Evolutionary conservation across 2,888 invertebrate species (phyloP).

Genomic region (Phania funesta): DNA sequence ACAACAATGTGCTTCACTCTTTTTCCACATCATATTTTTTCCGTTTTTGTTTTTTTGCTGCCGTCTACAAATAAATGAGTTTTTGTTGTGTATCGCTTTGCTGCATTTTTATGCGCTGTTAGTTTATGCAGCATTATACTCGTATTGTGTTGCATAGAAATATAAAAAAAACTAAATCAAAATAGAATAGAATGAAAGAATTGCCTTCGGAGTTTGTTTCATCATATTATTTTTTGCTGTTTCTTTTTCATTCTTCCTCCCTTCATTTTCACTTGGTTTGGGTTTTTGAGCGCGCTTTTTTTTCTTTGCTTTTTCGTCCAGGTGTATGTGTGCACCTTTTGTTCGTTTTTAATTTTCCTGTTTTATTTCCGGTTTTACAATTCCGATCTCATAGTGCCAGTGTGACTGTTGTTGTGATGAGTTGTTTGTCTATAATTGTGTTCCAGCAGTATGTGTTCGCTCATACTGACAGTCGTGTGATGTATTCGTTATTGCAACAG

Average conservation of each 20-base stretch:
- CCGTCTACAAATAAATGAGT: slow-evolving; percentile 20
- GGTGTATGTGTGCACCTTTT: slow-evolving; percentile 77
- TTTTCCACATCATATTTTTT: slow-evolving; percentile 11
- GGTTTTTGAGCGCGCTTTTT: not conserved
- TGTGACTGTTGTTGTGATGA: slow-evolving; percentile 74
- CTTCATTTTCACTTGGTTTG: slow-evolving; percentile 41
- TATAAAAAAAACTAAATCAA: not conserved
- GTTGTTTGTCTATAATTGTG: slow-evolving; percentile 63
- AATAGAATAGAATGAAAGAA: slow-evolving; percentile 48
- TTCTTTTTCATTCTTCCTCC: slow-evolving; percentile 63
- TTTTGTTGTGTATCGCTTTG: slow-evolving; percentile 48
- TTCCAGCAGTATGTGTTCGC: slow-evolving; percentile 1
- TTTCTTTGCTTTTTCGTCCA: slow-evolving; percentile 48
- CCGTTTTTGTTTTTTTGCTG: not conserved
- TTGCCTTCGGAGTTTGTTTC: slow-evolving; percentile 64
- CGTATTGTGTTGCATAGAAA: slow-evolving; percentile 51
- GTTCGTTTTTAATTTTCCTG: slow-evolving; percentile 80
- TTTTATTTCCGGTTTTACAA: slow-evolving; percentile 80
- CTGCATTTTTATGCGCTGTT: slow-evolving; percentile 64
- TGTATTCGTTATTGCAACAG: not conserved
- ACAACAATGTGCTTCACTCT: slow-evolving; percentile 50
- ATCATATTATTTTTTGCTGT: slow-evolving; percentile 60
- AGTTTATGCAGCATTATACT: slow-evolving; percentile 45
- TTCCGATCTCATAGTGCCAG: slow-evolving; percentile 77
- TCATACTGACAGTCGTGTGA: slow-evolving; percentile 16